phyloP scores from a whole-genome alignment of 1,140 invertebrate species.

The Callitettix versicolor region DNA sequence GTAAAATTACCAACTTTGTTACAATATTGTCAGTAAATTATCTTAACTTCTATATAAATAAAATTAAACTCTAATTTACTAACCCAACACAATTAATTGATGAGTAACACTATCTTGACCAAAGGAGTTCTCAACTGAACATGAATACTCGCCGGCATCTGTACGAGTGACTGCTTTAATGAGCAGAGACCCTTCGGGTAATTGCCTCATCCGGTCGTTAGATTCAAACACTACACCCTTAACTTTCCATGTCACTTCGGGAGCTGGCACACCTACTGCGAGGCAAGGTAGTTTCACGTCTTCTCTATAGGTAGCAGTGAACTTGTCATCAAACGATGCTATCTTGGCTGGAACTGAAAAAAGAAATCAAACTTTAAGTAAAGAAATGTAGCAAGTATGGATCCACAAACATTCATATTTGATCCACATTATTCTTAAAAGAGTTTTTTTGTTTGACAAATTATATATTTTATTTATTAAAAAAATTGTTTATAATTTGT shows the following conservation, averaged over 20 bases:
- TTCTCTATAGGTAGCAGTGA: constrained; percentile 81
- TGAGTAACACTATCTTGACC: constrained; percentile 87
- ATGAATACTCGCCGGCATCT: constrained; percentile 84
- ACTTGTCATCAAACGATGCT: constrained; percentile 82
- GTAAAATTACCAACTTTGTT: too few relatives aligned
- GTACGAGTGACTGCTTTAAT: constrained; percentile 80
- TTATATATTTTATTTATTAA: too few relatives aligned
- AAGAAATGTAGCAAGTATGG: constrained; percentile 7
- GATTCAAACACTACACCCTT: constrained; percentile 52
- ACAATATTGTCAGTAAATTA: too few relatives aligned
- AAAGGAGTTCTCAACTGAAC: constrained; percentile 85
- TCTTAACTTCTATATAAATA: too few relatives aligned
- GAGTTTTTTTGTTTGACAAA: neutral
- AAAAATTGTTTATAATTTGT: too few relatives aligned
- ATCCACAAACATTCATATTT: too few relatives aligned
- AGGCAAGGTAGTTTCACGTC: constrained; percentile 83
- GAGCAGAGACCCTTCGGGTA: constrained; percentile 80
- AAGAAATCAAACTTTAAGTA: constrained; percentile 19
- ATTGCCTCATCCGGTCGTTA: constrained; percentile 65
- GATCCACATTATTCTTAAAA: constrained; percentile 7
- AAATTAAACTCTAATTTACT: too few relatives aligned
- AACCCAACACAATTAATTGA: constrained; percentile 74
- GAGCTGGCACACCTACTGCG: constrained; percentile 78
- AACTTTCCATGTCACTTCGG: constrained; percentile 78
- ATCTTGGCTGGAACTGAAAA: constrained; percentile 79